These are phyloP conservation scores for Zygothrica quintamaculata DNA, from an alignment of 2,888 invertebrate species.

Conservation along the genomic window DNA sequence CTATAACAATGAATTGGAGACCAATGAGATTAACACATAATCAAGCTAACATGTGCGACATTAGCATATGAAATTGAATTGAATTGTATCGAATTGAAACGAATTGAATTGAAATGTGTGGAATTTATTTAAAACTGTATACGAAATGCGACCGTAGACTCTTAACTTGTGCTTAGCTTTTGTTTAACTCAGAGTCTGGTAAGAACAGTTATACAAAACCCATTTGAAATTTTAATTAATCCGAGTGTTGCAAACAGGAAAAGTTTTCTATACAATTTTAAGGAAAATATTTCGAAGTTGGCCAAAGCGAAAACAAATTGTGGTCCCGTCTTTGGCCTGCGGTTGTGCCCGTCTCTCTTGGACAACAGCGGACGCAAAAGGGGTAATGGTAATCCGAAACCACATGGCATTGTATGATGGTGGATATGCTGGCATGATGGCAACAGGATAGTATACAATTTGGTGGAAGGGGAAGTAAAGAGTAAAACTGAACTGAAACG, in stretches of 20 bases:
- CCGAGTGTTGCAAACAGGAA: constrained; percentile 40
- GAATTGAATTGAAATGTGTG: constrained; percentile 75
- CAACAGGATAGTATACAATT: constrained; percentile 22
- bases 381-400: constrained; percentile 62
- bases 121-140: constrained; percentile 66
- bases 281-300: constrained; percentile 33
- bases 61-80: constrained; percentile 78
- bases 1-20: neutral
- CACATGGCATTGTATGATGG: constrained; percentile 41
- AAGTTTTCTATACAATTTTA: constrained; percentile 54
- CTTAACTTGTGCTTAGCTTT: constrained; percentile 2
- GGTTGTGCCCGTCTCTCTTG: constrained; percentile 13
- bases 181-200: constrained; percentile 10
- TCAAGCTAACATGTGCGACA: constrained; percentile 75
- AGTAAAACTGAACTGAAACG: constrained; percentile 3
- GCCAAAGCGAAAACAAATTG: constrained; percentile 32
- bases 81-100: constrained; percentile 78
- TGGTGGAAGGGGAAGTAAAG: neutral
- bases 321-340: constrained; percentile 5
- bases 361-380: constrained; percentile 44
- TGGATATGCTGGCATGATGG: neutral
- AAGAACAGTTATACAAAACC: constrained; percentile 58
- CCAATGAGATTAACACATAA: constrained; percentile 76
- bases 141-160: constrained; percentile 15
- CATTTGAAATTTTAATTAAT: constrained; percentile 72